phyloP scores from a whole-genome alignment of 2,888 invertebrate genomes.

The Allolobophora icterica region DNA sequence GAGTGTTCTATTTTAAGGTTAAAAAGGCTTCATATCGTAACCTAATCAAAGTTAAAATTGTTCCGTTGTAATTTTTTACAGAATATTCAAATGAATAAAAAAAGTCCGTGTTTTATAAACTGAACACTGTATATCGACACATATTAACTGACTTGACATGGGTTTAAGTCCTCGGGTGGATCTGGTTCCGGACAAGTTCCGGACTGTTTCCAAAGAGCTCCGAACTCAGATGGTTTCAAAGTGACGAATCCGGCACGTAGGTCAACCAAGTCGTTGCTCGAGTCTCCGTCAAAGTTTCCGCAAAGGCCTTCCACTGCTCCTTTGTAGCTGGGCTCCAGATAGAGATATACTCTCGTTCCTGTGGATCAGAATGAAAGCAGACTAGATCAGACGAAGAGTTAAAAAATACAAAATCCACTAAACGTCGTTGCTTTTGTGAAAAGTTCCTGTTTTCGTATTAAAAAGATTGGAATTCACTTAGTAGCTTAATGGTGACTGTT shows the following conservation, averaged over 20 bases:
- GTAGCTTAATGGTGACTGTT: background rate
- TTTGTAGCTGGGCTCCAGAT: conserved; percentile 65
- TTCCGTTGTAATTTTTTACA: no score
- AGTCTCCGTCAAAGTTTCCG: conserved; percentile 87
- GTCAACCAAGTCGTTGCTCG: conserved; percentile 78
- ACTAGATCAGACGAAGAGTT: background rate
- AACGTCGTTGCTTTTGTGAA: background rate
- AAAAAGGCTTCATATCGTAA: no score
- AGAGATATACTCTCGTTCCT: conserved; percentile 79
- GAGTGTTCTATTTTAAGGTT: no score
- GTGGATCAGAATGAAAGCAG: background rate
- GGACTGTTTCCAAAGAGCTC: conserved; percentile 45
- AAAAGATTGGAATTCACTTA: background rate
- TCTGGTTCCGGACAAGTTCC: conserved; percentile 46
- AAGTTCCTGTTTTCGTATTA: background rate
- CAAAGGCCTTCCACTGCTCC: conserved; percentile 79
- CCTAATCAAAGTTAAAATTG: no score
- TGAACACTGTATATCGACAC: background rate
- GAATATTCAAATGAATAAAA: no score
- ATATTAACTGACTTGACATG: conserved; percentile 35
- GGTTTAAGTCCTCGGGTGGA: conserved; percentile 39
- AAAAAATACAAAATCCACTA: background rate
- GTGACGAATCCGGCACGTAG: conserved; percentile 45
- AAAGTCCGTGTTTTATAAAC: no score
- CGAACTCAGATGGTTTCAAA: conserved; percentile 45